Evolutionary conservation across 2,888 invertebrate species (phyloP), one percentile per base, ranked within the genome.

Genomic region (Monoplex corrugatus): DNA sequence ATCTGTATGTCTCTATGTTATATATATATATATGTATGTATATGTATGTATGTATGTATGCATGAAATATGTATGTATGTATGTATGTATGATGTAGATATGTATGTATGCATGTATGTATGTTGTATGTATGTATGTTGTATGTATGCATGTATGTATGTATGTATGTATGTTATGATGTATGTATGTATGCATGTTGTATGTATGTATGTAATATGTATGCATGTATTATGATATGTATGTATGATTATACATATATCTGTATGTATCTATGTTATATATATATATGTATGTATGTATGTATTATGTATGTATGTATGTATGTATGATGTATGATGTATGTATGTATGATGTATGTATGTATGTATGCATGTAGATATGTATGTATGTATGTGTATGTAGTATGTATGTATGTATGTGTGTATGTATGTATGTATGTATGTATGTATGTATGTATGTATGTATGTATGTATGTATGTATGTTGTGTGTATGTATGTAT

Each of bases 331-430:
- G 35, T 75, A 28, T 75, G 35, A 16, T n/a, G 28, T 8, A 75
- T 75, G 75, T 75, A 75, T 75, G 75, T 75, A 28, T 75, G 75
- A 50, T 50, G 16, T 50, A 50, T 50, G 16, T 16, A 6, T 13
- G 16, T 13, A 16, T 8, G 16, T 50, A 50, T 8, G 50, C 50
- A 50, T 16, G 16, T 13, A 50, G 50, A 50, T 50, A 28, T 75
- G 75, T 75, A 75, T 75, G 75, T 75, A 28, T 75, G 75, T 75
- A 28, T 75, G 75, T 75, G 35, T 75, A 28, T 75, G 35, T 75
- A n/a, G 28, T 8, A 75, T 75, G 75, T 75, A 75, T 75, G 75
- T 75, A 28, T 75, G 75, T 75, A 28, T 75, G 75, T 75, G 35
- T 75, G 75, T 75, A 28, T 75, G 75, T 75, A 28, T 75, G 75